phyloP scores from a whole-genome alignment of 2,797 vertebrate genomes.

The Pangasius macronema region DNA sequence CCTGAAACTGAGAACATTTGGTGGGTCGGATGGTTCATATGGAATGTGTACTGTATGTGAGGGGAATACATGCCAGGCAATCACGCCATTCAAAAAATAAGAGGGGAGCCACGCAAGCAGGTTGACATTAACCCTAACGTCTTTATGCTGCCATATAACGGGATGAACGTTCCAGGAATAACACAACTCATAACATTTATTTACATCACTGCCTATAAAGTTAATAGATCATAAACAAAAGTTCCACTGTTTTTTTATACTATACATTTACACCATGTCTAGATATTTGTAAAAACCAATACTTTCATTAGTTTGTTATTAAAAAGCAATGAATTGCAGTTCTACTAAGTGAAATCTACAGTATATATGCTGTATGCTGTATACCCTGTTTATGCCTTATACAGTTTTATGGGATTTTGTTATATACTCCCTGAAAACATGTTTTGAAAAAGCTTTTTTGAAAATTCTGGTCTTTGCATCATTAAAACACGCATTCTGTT shows the following conservation, averaged over 20 bases:
- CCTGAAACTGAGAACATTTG: conserved; percentile 81
- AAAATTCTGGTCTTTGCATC: conserved; percentile 53
- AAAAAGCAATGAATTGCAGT: background rate
- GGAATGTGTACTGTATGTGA: conserved; percentile 63
- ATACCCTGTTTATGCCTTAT: background rate
- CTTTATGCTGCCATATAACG: conserved; percentile 43
- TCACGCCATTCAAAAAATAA: conserved; percentile 62
- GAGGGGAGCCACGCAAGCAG: conserved; percentile 28
- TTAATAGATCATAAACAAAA: background rate
- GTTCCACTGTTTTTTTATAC: background rate
- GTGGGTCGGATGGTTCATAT: conserved; percentile 70
- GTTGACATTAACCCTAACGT: conserved; percentile 45
- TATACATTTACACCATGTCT: background rate
- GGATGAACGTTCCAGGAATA: conserved; percentile 37
- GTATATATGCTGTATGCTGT: background rate
- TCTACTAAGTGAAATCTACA: background rate
- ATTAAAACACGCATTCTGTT: conserved; percentile 64
- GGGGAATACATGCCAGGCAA: conserved; percentile 66
- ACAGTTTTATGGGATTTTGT: background rate
- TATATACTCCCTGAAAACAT: background rate
- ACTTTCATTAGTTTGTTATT: background rate
- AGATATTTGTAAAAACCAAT: background rate
- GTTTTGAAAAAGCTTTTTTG: background rate
- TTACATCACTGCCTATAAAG: conserved; percentile 29
- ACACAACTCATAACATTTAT: conserved; percentile 21